Evolutionary conservation across 2,797 vertebrate genomes (phyloP).

Genomic region (Eospalax fontanierii): DNA sequence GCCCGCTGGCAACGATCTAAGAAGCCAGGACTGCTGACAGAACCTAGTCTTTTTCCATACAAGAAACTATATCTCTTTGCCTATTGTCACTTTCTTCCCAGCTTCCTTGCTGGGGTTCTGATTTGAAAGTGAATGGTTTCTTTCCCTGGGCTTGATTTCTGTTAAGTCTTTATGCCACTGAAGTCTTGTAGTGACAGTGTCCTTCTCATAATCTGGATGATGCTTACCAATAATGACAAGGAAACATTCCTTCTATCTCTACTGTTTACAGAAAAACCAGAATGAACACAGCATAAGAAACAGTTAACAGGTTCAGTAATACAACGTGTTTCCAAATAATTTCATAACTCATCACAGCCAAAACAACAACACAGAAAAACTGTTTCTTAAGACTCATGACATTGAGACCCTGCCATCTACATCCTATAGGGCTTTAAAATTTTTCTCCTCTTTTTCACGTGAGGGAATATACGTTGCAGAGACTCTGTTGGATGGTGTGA

Average conservation of each 20-base stretch:
- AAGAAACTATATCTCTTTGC: constrained; percentile 49
- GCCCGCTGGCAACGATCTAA: neutral
- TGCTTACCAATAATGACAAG: constrained; percentile 34
- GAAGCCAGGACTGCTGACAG: neutral
- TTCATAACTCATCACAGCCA: neutral
- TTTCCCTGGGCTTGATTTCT: neutral
- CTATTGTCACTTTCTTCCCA: neutral
- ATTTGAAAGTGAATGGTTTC: constrained; percentile 49
- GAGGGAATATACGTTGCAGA: neutral
- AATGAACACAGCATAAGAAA: constrained; percentile 23
- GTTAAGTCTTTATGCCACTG: constrained; percentile 22
- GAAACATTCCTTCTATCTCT: constrained; percentile 45
- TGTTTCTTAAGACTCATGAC: neutral
- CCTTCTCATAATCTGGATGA: constrained; percentile 10
- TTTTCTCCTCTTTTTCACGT: neutral
- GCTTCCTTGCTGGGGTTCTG: constrained; percentile 54
- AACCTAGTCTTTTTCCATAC: constrained; percentile 19
- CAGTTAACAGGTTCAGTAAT: neutral
- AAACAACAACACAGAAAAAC: neutral
- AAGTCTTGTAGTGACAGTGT: constrained; percentile 27
- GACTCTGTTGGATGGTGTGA: constrained; percentile 35
- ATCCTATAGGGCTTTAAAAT: neutral
- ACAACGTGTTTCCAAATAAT: constrained; percentile 53
- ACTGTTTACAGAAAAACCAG: constrained; percentile 34
- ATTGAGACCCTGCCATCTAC: neutral